Base-by-base conservation (phyloP, 2,888 invertebrate genomes). In the Chorisops tibialis region DNA sequence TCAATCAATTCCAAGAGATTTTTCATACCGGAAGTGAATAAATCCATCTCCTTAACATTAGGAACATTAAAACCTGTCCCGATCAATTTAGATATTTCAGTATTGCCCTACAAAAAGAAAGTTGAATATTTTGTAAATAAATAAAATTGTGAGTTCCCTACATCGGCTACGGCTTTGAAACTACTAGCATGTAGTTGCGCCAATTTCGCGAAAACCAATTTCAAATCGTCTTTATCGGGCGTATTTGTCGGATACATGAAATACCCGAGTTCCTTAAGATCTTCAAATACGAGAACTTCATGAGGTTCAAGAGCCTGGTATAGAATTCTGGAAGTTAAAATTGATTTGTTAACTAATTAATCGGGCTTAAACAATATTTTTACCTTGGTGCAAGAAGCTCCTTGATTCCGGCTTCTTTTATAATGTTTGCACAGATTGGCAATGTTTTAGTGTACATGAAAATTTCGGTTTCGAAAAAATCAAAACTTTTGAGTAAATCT, bases 251-350 rank as follows among this genome's bases (percentile, higher is more conserved):
- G 41, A 35, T 41, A 9, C 41, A 41, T 41, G 11, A 41, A 54
- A 24, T 54, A 54, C 14, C 54, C 54, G 6, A 41, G 11, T 21
- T 39, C 41, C 16, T 41, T 54, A 0, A 54, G 54, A n/a, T 54
- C 54, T n/a, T 54, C 54, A n/a, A 54, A 41, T 12, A 54, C 41
- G 9, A 54, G 22, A 39, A 41, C 41, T 41, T 54, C n/a, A 14
- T 39, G 22, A n/a, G 54, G 54, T 11, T 39, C 16, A 1, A 22
- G 14, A 14, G 54, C 39, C 2, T 21, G 6, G 14, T 41, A 54
- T 3, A 54, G 39, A 14, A 54, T 22, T 22, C 54, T 54, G 16
- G 6, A 50, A 50, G 7, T n/a, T n/a, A n/a, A n/a, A n/a, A n/a
- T n/a, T n/a, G n/a, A n/a, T n/a, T n/a, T n/a, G n/a, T n/a, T n/a